Evolutionary conservation across 2,113 vertebrate species (phyloP), one percentile per base, ranked within the genome.

Genomic region (Salvelinus alpinus): DNA sequence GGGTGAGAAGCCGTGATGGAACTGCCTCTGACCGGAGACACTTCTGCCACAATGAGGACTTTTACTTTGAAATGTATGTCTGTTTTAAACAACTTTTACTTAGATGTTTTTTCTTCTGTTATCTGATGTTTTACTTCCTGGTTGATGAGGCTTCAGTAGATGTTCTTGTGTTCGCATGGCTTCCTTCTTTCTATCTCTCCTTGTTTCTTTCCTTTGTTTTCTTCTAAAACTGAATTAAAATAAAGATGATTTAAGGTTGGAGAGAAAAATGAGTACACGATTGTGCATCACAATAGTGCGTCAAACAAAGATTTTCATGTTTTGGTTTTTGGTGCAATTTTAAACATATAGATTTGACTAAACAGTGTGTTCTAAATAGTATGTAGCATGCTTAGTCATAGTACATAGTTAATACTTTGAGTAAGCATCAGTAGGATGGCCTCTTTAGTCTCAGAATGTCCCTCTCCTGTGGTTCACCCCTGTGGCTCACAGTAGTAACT

Each of bases 171-270:
- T 88, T 86, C 75, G 92, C 89, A 91, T 93, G 91, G 81, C 73
- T 90, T 87, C 90, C 62, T 77, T 60, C 62, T 67, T 73, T 70
- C 72, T 74, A 73, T 68, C 75, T 78, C 73, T 76, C 25, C 79
- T 86, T 86, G 34, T 82, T 77, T 31, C 18, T 29, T 25, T n/a
- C 57, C 38, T 66, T 73, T 72, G 59, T 69, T 66, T 75, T 25
- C 76, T 76, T 64, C 27, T 92, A 84, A 90, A 87, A 78, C 83
- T 87, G 78, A 85, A 82, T 90, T 91, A 72, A 87, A 92, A 93
- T 92, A 93, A 94, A 92, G 73, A 84, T 78, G 29, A 82, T 89
- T 85, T 3, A 77, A 80, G 38, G 81, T 69, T 64, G 77, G 7
- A 4, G 59, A 60, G 59, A 9, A n/a, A 2, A 60, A 4, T n/a